Conservation (phyloP, 2,888 invertebrate genomes). For the Hemistola chrysoprasaria region DNA sequence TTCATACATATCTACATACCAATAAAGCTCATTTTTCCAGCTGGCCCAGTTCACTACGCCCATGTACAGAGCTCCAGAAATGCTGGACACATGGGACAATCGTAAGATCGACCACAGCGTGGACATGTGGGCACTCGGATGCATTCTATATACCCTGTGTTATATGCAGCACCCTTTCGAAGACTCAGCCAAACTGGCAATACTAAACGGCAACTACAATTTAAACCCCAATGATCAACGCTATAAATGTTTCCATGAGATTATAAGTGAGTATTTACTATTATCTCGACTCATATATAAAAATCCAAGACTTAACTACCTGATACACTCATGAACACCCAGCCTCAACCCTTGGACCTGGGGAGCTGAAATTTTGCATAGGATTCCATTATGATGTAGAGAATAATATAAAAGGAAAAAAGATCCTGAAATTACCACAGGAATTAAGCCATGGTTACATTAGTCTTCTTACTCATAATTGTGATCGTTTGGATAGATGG, state of each 20-base stretch:
- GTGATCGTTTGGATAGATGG: too few relatives aligned
- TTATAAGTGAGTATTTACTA: constrained; percentile 87
- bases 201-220: constrained; percentile 97
- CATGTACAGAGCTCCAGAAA: constrained; percentile 99
- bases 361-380: too few relatives aligned
- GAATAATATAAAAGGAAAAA: too few relatives aligned
- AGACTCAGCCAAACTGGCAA: constrained; percentile 96
- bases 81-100: constrained; percentile 98
- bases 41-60: constrained; percentile 92
- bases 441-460: too few relatives aligned
- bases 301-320: too few relatives aligned
- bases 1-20: too few relatives aligned
- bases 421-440: too few relatives aligned
- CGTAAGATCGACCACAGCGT: constrained; percentile 94
- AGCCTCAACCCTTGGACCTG: too few relatives aligned
- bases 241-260: constrained; percentile 92
- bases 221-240: constrained; percentile 91
- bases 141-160: constrained; percentile 95
- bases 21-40: constrained; percentile 59
- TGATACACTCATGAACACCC: too few relatives aligned
- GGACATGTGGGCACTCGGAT: constrained; percentile 99
- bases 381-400: too few relatives aligned
- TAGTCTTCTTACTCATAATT: too few relatives aligned
- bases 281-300: too few relatives aligned
- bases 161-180: constrained; percentile 98